Percentiles rank a stretch among this genome's conserved stretches.
Evolutionary conservation across 1,140 invertebrate genomes (phyloP).

Genomic region (Drosophila repletoides): DNA sequence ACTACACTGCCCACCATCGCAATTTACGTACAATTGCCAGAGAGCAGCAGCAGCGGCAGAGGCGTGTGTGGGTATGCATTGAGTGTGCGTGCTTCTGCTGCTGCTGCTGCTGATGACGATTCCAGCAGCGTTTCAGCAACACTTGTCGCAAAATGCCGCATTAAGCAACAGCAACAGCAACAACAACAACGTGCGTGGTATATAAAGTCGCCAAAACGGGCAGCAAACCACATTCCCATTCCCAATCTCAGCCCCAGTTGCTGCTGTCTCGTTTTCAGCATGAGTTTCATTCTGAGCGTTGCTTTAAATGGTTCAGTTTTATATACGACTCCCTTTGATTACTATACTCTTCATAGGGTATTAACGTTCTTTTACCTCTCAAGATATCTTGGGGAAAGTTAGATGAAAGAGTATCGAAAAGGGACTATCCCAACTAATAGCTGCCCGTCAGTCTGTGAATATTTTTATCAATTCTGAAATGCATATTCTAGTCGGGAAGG

Average conservation of each 20-base stretch:
- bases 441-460: too few species aligned
- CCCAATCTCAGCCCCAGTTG: neutral
- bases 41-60: conserved; percentile 1
- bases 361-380: too few species aligned
- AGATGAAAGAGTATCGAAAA: too few species aligned
- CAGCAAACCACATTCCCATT: neutral
- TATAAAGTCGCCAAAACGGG: conserved; percentile 67
- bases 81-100: conserved; percentile 12
- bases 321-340: neutral
- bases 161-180: conserved; percentile 51
- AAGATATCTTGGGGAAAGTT: too few species aligned
- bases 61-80: conserved; percentile 2
- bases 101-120: conserved; percentile 65
- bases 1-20: conserved; percentile 32
- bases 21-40: conserved; percentile 71
- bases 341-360: too few species aligned
- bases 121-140: conserved; percentile 70
- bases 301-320: conserved; percentile 14
- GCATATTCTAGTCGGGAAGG: too few species aligned
- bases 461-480: too few species aligned
- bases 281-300: conserved; percentile 1
- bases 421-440: too few species aligned
- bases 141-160: conserved; percentile 79
- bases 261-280: conserved; percentile 3
- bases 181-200: conserved; percentile 65